Conservation (phyloP, 2,797 vertebrate species). For the Mormyrus hasselquistii region DNA sequence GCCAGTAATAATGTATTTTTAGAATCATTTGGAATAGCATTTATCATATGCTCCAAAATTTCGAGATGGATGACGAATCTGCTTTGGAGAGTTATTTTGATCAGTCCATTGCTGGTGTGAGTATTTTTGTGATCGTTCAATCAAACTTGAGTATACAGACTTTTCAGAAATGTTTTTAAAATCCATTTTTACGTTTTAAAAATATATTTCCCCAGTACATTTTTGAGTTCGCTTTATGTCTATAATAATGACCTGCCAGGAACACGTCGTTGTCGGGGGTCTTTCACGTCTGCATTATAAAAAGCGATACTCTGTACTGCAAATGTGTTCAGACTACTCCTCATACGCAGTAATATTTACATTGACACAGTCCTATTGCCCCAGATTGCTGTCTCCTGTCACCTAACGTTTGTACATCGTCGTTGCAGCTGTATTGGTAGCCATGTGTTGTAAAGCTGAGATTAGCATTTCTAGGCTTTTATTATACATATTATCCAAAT, state of each 20-base stretch:
- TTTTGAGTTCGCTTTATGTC: not conserved
- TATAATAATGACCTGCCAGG: not conserved
- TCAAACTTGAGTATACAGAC: not conserved
- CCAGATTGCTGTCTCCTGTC: not conserved
- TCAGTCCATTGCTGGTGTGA: conserved; percentile 64
- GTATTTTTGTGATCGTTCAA: conserved; percentile 29
- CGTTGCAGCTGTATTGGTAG: not conserved
- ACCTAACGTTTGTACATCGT: not conserved
- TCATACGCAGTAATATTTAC: not conserved
- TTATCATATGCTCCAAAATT: conserved; percentile 2
- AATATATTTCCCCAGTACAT: not conserved
- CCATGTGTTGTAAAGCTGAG: not conserved
- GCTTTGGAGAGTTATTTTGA: conserved; percentile 74
- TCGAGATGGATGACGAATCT: conserved; percentile 58
- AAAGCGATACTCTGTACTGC: not conserved
- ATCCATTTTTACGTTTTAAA: not conserved
- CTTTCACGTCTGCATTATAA: not conserved
- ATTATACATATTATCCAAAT: not conserved
- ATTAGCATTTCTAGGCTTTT: not conserved
- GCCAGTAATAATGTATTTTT: not conserved
- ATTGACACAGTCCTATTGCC: not conserved
- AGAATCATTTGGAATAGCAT: not conserved
- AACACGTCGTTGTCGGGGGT: not conserved
- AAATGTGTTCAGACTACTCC: not conserved
- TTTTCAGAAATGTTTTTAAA: not conserved